Evolutionary conservation across 2,113 vertebrate species (phyloP).

Genomic region (Ursus arctos): DNA sequence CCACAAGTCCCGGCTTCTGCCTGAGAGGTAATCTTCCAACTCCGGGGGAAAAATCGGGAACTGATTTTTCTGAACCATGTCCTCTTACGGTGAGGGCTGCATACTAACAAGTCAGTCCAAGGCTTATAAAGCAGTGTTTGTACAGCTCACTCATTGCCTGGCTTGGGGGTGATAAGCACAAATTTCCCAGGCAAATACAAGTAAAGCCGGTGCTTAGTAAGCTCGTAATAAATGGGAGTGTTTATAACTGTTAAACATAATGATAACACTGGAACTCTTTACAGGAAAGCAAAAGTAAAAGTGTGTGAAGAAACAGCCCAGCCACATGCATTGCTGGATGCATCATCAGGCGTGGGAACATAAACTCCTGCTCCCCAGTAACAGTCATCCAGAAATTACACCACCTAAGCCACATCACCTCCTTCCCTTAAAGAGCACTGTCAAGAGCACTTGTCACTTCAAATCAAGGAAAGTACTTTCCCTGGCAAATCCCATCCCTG

Average conservation of each 20-base stretch:
- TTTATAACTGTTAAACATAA: constrained; percentile 29
- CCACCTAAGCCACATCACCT: neutral
- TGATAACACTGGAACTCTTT: neutral
- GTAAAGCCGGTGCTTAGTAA: constrained; percentile 9
- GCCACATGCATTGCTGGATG: neutral
- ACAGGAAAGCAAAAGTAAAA: constrained; percentile 20
- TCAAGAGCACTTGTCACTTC: neutral
- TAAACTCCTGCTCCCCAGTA: neutral
- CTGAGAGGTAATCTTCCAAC: neutral
- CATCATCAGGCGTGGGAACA: neutral
- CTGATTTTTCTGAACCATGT: neutral
- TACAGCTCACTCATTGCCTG: neutral
- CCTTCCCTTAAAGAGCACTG: neutral
- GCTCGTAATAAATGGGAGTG: neutral
- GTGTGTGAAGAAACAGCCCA: neutral
- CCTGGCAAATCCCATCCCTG: neutral
- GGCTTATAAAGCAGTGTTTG: neutral
- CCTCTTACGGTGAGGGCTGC: neutral
- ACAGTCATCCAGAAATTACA: neutral
- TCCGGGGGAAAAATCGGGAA: neutral
- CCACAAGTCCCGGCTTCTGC: neutral
- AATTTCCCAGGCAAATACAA: constrained; percentile 27
- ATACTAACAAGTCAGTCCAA: neutral
- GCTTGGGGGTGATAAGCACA: neutral
- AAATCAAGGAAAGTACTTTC: neutral